Conservation (phyloP, 2,797 vertebrate species). For the Acrocephalus scirpaceus region DNA sequence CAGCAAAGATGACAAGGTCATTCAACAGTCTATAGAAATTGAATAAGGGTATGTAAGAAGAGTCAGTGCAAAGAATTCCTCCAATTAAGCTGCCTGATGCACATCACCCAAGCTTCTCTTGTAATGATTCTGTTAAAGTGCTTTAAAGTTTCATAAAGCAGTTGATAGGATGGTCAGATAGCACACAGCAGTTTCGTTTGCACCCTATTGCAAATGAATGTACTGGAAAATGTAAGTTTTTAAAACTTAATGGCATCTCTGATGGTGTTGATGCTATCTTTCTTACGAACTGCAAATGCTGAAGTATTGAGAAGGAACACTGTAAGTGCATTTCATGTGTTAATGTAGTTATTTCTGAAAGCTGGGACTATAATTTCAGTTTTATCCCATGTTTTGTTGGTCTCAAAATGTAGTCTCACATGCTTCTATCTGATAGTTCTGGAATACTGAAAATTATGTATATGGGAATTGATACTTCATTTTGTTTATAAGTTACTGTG, state of each 20-base stretch:
- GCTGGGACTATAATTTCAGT: not conserved
- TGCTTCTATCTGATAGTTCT: not conserved
- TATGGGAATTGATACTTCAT: not conserved
- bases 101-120: not conserved
- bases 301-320: not conserved
- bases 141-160: not conserved
- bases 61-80: not conserved
- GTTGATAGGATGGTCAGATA: not conserved
- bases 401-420: not conserved
- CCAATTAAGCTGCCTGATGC: not conserved
- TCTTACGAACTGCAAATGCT: not conserved
- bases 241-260: not conserved
- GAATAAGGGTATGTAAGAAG: not conserved
- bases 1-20: constrained; percentile 3
- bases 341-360: not conserved
- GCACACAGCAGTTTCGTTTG: not conserved
- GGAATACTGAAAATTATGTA: not conserved
- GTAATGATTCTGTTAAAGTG: not conserved
- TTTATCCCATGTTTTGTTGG: not conserved
- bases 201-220: not conserved
- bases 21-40: not conserved
- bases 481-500: not conserved
- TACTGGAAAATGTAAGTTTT: not conserved
- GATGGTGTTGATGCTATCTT: not conserved
- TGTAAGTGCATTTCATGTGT: not conserved